A percentile compares a stretch with the other conserved stretches of the same genome.
phyloP scores from a whole-genome alignment of 92 coral and sea anemone species.

The Porites cylindrica region DNA sequence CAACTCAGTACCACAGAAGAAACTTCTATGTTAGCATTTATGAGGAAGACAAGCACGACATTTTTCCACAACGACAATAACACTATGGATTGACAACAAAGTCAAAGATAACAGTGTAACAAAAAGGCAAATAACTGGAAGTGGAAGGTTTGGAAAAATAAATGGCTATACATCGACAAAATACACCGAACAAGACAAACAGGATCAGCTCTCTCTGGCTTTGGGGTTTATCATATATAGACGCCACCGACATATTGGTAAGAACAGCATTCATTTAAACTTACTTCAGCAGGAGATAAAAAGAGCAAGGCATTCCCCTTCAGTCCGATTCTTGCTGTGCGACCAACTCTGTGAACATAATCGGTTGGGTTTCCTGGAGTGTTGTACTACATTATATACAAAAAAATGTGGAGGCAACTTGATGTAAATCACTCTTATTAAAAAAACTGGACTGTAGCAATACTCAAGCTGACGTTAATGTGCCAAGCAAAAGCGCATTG shows the following conservation, averaged over 20 bases:
- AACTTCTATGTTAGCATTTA: too few relatives aligned
- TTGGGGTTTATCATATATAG: too few relatives aligned
- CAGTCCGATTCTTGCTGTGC: slow-evolving; percentile 95
- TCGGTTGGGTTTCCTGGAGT: slow-evolving; percentile 94
- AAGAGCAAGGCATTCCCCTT: slow-evolving; percentile 88
- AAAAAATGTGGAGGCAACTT: neutral
- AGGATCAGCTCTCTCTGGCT: neutral
- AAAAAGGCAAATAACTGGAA: too few relatives aligned
- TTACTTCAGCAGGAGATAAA: slow-evolving; percentile 91
- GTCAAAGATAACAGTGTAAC: too few relatives aligned
- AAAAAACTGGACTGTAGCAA: neutral
- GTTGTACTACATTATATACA: slow-evolving; percentile 70
- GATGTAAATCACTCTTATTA: neutral
- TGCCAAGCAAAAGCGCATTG: too few relatives aligned
- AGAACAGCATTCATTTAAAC: neutral
- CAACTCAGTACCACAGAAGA: too few relatives aligned
- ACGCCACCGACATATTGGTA: neutral
- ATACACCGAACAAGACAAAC: neutral
- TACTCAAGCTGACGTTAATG: too few relatives aligned
- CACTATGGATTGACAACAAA: too few relatives aligned
- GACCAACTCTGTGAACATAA: slow-evolving; percentile 96
- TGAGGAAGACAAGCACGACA: too few relatives aligned
- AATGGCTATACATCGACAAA: neutral
- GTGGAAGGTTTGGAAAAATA: too few relatives aligned
- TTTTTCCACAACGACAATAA: too few relatives aligned